Evolutionary conservation across 1,140 invertebrate species (phyloP), one percentile per base, ranked within the genome.

Genomic region (Calliopsis andreniformis): DNA sequence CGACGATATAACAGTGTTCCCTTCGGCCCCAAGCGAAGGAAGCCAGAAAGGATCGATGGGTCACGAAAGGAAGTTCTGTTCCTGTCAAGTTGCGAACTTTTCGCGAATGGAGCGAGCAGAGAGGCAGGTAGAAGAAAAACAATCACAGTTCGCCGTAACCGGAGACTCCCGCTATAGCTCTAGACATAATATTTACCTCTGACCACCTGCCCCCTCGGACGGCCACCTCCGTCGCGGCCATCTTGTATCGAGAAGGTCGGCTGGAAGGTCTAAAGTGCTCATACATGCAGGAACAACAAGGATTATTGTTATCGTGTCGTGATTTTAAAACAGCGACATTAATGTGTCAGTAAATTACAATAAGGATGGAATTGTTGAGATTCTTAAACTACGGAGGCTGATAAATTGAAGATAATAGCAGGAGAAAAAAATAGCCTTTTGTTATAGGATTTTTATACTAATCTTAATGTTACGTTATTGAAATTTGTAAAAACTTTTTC

Each of bases 141-240:
- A 72, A 68, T 84, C 70, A 72, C 73, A 30, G 67, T 35, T 49
- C 43, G 56, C 42, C 51, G 82, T 76, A 85, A 84, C 63, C 43
- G 58, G 67, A 85, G 62, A 76, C 79, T 56, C 66, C 35, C 42
- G 49, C 68, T 55, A 84, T 68, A 66, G 64, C 69, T 56, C 61
- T 76, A 84, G 83, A 85, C 83, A 85, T 82, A 85, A 85, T 84
- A 85, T 85, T 81, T 84, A 84, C 82, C 76, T 39, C 49, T 43
- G 70, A 28, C 47, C 49, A 70, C 76, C 43, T 72, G 66, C 72
- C 55, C 76, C 53, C 68, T 59, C 39, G 47, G 55, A 30, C 61
- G 47, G 10, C 58, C 66, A 47, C 53, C 72, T 47, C 39, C 63
- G 20, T 6, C 0, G 32, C 55, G 18, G 63, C 66, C 66, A 76